These are phyloP conservation scores for Trachythela sp. DNA, from an alignment of 64 coral and sea anemone genomes.

Conservation along the genomic window DNA sequence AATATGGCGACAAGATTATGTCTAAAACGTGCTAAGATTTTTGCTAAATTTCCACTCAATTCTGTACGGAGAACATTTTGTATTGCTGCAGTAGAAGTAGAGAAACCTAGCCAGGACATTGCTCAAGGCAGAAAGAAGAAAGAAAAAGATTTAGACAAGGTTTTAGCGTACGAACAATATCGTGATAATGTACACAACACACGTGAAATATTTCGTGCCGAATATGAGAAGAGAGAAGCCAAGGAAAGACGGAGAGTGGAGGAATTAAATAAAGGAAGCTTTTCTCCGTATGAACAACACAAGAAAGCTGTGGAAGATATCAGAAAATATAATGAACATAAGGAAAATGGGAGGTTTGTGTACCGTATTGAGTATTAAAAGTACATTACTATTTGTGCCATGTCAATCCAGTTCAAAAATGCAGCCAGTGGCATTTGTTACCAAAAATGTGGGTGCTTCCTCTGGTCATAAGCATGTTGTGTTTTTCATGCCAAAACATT, in stretches of 20 bases:
- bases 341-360: neutral
- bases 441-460: no score
- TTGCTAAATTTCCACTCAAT: neutral
- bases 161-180: conserved; percentile 5
- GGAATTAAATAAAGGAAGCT: neutral
- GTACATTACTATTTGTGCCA: neutral
- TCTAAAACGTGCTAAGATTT: neutral
- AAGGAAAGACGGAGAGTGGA: neutral
- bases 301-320: conserved; percentile 13
- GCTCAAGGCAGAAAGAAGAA: neutral
- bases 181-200: neutral
- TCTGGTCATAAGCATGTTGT: no score
- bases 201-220: neutral
- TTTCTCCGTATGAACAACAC: neutral
- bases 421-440: neutral
- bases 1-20: neutral
- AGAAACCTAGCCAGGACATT: neutral
- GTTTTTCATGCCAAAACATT: no score
- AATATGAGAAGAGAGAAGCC: neutral
- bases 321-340: neutral
- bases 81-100: neutral
- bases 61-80: neutral
- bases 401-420: neutral
- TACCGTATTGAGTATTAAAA: neutral
- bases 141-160: neutral